A percentile compares a stretch with the other conserved stretches of the same genome.
phyloP scores from a whole-genome alignment of 92 coral and sea anemone genomes.

The Heliopora coerulea region DNA sequence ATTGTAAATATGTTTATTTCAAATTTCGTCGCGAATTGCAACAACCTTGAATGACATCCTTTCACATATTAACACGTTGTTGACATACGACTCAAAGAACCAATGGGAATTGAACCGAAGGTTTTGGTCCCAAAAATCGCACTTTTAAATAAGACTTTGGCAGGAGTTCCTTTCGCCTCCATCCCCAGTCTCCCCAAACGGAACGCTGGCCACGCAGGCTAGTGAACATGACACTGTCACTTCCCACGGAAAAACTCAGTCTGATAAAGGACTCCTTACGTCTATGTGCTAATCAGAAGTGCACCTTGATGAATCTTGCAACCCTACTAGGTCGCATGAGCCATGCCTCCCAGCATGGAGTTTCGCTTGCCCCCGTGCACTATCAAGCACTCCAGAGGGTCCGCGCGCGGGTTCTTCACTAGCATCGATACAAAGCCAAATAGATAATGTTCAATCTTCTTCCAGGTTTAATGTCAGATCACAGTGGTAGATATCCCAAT shows the following conservation, averaged over 20 bases:
- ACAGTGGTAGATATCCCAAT: constrained; percentile 50
- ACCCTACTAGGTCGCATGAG: constrained; percentile 57
- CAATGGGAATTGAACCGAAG: no score
- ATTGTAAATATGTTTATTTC: no score
- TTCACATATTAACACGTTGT: no score
- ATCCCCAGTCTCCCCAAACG: no score
- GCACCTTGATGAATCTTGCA: constrained; percentile 33
- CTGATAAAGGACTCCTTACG: background rate
- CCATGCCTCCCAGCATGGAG: constrained; percentile 57
- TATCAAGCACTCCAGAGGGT: constrained; percentile 45
- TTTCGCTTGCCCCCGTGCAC: constrained; percentile 50
- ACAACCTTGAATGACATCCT: no score
- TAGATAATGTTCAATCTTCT: background rate
- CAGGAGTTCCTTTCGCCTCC: no score
- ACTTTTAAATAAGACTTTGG: no score
- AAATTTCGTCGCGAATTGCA: no score
- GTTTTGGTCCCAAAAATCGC: no score
- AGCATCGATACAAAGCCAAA: background rate
- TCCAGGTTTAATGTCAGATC: constrained; percentile 45
- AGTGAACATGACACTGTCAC: constrained; percentile 38
- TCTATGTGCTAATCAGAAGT: background rate
- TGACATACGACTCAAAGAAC: no score
- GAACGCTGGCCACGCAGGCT: no score
- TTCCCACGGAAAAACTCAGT: constrained; percentile 31
- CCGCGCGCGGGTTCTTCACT: constrained; percentile 5